Percentiles rank a stretch among this genome's conserved stretches.
These are phyloP conservation scores for Zootermopsis nevadensis DNA, from an alignment of 2,888 invertebrate genomes.

Conservation along the genomic window DNA sequence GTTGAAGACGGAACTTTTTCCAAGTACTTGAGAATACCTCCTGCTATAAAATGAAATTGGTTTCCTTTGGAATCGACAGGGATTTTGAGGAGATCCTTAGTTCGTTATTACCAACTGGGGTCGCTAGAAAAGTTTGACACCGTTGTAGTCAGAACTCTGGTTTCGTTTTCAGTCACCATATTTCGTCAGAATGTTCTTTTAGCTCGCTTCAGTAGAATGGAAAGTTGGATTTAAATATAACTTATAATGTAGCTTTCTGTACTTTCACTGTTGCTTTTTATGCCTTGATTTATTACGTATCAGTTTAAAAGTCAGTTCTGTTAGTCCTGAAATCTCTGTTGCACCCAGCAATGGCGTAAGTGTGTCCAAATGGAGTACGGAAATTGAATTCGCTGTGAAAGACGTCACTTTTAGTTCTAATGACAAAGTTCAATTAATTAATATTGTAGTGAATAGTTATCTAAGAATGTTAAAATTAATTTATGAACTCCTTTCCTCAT, in stretches of 20 bases:
- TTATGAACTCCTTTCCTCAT: too few relatives aligned
- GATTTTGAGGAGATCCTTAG: constrained; percentile 14
- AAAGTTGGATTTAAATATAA: constrained; percentile 8
- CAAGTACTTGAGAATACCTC: constrained; percentile 16
- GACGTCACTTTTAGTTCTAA: too few relatives aligned
- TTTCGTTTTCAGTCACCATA: not conserved
- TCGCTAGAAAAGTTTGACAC: not conserved
- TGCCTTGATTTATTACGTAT: too few relatives aligned
- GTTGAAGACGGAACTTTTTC: constrained; percentile 12
- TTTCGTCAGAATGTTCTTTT: not conserved
- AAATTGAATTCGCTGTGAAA: too few relatives aligned
- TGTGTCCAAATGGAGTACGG: too few relatives aligned
- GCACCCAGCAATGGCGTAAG: too few relatives aligned
- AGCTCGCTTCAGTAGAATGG: not conserved
- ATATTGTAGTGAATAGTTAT: too few relatives aligned
- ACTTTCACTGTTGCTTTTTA: too few relatives aligned
- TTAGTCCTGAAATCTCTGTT: too few relatives aligned
- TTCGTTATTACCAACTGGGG: not conserved
- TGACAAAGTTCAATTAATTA: too few relatives aligned
- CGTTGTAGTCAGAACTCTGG: not conserved
- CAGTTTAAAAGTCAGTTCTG: too few relatives aligned
- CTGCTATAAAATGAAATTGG: constrained; percentile 49
- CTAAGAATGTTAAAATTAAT: too few relatives aligned
- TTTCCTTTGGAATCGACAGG: constrained; percentile 42
- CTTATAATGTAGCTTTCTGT: not conserved